phyloP scores from a whole-genome alignment of 1,140 invertebrate species.

The Thaumetopoea pityocampa region DNA sequence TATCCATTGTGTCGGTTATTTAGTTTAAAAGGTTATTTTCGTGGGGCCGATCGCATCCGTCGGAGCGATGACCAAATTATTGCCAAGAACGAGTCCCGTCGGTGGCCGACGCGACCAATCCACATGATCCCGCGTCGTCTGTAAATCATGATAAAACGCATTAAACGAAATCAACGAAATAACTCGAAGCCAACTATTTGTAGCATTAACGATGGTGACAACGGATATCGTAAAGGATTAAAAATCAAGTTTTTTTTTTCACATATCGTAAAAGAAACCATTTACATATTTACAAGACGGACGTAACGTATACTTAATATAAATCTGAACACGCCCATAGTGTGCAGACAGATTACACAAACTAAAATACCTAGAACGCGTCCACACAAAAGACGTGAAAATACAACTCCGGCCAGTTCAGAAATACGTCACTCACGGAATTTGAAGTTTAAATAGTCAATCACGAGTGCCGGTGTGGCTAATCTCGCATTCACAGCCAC shows the following conservation, averaged over 20 bases:
- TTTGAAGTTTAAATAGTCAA: slow-evolving; percentile 68
- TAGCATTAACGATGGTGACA: slow-evolving; percentile 21
- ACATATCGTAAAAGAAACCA: slow-evolving; percentile 12
- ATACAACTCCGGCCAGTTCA: slow-evolving; percentile 20
- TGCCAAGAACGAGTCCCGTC: slow-evolving; percentile 51
- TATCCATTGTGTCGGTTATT: slow-evolving; percentile 16
- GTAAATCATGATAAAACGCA: slow-evolving; percentile 45
- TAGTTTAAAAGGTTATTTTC: slow-evolving; percentile 24
- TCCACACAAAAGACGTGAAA: slow-evolving; percentile 26
- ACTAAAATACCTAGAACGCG: slow-evolving; percentile 13
- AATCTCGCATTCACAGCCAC: slow-evolving; percentile 65
- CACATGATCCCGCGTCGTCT: slow-evolving; percentile 25
- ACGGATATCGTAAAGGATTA: slow-evolving; percentile 7
- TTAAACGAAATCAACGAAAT: slow-evolving; percentile 23
- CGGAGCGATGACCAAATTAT: slow-evolving; percentile 65
- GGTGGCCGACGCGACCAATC: slow-evolving; percentile 26
- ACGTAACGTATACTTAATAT: slow-evolving; percentile 17
- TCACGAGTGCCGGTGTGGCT: slow-evolving; percentile 63
- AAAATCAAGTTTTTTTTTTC: slow-evolving; percentile 14
- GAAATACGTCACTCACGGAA: slow-evolving; percentile 52
- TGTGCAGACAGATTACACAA: slow-evolving; percentile 11
- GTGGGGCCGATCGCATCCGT: slow-evolving; percentile 25
- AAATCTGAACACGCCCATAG: slow-evolving; percentile 10
- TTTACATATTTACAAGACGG: slow-evolving; percentile 17
- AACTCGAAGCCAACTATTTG: slow-evolving; percentile 16